Percentiles rank a stretch among this genome's conserved stretches.
These are phyloP conservation scores for Hippocampus mohnikei DNA, from an alignment of 2,113 vertebrate species.

Conservation along the genomic window DNA sequence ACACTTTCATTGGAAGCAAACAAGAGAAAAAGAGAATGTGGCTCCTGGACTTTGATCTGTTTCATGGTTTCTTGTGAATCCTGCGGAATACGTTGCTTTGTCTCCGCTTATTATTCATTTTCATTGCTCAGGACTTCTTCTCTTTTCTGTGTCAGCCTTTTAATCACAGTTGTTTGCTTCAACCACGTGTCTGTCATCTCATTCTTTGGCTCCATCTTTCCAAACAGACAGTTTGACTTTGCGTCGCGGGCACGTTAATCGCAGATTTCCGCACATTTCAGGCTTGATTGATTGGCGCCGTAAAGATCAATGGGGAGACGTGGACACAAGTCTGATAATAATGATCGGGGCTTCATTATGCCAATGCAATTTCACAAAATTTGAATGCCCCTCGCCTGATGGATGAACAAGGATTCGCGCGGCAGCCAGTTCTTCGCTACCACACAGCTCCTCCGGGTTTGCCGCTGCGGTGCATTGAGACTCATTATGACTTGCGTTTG, in stretches of 20 bases:
- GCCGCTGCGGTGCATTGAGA: slow-evolving; percentile 4
- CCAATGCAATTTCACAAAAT: slow-evolving; percentile 29
- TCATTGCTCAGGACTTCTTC: slow-evolving; percentile 9
- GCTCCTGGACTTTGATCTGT: neutral
- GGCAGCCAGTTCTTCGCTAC: slow-evolving; percentile 10
- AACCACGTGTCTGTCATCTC: slow-evolving; percentile 19
- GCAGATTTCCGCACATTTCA: slow-evolving; percentile 18
- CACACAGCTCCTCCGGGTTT: slow-evolving; percentile 17
- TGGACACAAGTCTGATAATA: slow-evolving; percentile 16
- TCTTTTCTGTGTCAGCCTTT: slow-evolving; percentile 1
- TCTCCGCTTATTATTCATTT: slow-evolving; percentile 24
- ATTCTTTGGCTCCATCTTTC: slow-evolving; percentile 19
- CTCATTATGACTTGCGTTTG: slow-evolving; percentile 29
- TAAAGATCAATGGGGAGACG: slow-evolving; percentile 5
- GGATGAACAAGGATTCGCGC: slow-evolving; percentile 34
- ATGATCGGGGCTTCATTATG: slow-evolving; percentile 34
- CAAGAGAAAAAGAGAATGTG: neutral
- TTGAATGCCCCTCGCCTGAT: slow-evolving; percentile 23
- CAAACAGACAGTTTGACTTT: slow-evolving; percentile 23
- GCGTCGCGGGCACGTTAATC: slow-evolving; percentile 18
- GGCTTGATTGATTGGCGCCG: slow-evolving; percentile 25
- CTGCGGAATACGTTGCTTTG: slow-evolving; percentile 22
- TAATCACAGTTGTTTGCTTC: slow-evolving; percentile 12
- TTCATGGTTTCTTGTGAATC: slow-evolving; percentile 3
- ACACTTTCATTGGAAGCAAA: neutral